Evolutionary conservation across 2,797 vertebrate species (phyloP).

Genomic region (Liasis olivaceus): DNA sequence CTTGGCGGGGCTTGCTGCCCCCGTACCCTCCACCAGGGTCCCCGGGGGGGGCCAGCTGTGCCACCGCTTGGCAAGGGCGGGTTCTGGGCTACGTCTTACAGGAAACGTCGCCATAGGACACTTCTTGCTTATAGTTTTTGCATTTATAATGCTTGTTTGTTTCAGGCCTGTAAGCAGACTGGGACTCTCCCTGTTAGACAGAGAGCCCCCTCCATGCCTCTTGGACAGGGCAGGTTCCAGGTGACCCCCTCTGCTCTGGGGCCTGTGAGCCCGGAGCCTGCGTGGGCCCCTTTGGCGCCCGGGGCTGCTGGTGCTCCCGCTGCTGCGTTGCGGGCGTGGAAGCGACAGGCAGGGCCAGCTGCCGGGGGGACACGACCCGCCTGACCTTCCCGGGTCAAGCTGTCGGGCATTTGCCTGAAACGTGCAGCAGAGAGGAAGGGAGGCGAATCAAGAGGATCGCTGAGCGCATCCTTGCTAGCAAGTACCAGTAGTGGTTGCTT

Average conservation of each 20-base stretch:
- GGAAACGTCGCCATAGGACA: not conserved
- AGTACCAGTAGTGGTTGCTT: not conserved
- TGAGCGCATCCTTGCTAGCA: too few species aligned
- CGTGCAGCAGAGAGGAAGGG: not conserved
- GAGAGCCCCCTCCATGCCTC: not conserved
- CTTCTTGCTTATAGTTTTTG: not conserved
- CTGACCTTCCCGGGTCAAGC: not conserved
- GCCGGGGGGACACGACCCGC: not conserved
- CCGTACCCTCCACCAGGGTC: too few species aligned
- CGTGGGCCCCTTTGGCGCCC: not conserved
- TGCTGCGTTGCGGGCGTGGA: not conserved
- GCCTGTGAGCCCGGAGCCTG: not conserved
- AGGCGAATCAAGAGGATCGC: not conserved
- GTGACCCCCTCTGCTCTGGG: not conserved
- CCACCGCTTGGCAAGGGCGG: not conserved
- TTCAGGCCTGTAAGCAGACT: not conserved
- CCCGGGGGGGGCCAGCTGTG: not conserved
- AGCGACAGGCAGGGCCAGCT: not conserved
- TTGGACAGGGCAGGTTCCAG: not conserved
- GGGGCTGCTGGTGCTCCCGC: not conserved
- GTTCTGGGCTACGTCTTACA: not conserved
- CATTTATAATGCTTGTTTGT: not conserved
- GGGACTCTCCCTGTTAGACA: not conserved
- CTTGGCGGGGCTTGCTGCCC: not conserved
- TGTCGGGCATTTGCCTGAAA: not conserved